Percentiles rank a stretch among this genome's conserved stretches.
phyloP scores from a whole-genome alignment of 92 coral and sea anemone species.

The Parazoanthus swiftii region DNA sequence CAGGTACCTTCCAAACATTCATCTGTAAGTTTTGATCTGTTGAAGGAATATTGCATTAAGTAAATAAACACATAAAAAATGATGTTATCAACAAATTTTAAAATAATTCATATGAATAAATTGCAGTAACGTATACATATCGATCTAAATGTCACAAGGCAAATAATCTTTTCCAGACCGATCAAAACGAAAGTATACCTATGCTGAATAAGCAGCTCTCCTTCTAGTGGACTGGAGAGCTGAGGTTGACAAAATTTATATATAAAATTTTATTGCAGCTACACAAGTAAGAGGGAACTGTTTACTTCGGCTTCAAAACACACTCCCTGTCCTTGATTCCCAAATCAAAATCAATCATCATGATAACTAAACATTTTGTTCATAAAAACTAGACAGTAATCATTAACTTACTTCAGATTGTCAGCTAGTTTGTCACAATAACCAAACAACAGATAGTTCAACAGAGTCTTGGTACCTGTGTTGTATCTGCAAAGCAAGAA shows the following conservation, averaged over 20 bases:
- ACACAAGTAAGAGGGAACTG: no score
- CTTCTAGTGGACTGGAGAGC: no score
- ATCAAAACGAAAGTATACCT: no score
- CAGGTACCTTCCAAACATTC: constrained; percentile 71
- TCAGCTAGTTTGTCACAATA: constrained; percentile 68
- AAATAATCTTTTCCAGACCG: neutral
- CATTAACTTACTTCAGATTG: constrained; percentile 52
- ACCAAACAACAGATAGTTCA: constrained; percentile 78
- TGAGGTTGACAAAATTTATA: no score
- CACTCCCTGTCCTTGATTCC: neutral
- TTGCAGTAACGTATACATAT: neutral
- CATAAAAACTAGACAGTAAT: neutral
- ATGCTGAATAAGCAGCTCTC: no score
- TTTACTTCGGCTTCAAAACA: no score
- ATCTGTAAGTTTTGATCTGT: constrained; percentile 70
- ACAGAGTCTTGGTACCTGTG: constrained; percentile 70
- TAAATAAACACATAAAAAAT: no score
- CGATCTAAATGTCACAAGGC: neutral
- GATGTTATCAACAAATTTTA: neutral
- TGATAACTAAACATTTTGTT: neutral
- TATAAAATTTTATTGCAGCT: no score
- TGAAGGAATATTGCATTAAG: constrained; percentile 16
- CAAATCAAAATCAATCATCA: no score
- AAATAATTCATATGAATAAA: no score
- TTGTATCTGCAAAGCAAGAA: constrained; percentile 63